Conservation (phyloP, 2,113 vertebrate genomes). For the Tympanuchus pallidicinctus region DNA sequence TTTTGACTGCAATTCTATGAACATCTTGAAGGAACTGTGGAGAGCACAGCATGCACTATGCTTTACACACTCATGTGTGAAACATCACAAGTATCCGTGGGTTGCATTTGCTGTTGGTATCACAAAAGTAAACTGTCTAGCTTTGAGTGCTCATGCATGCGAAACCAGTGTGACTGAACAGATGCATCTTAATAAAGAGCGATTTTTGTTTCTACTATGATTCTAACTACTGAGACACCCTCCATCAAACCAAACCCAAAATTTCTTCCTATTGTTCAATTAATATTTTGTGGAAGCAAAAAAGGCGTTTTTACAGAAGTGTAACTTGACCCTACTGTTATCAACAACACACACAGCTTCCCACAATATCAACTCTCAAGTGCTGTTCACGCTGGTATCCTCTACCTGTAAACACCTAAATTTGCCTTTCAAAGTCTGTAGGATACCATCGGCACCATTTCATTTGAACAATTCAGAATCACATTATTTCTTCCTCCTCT, state of each 20-base stretch:
- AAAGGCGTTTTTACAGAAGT: background rate
- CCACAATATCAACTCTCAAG: background rate
- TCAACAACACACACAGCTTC: background rate
- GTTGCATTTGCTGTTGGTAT: background rate
- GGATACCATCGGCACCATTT: background rate
- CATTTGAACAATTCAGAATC: background rate
- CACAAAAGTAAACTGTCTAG: background rate
- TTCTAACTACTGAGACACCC: background rate
- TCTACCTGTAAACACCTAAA: background rate
- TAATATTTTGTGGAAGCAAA: background rate
- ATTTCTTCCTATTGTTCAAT: background rate
- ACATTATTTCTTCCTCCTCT: background rate
- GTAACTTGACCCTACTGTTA: background rate
- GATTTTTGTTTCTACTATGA: background rate
- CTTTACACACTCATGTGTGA: constrained; percentile 13
- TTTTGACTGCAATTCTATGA: constrained; percentile 24
- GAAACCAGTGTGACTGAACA: background rate
- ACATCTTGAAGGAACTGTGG: background rate
- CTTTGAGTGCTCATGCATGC: background rate
- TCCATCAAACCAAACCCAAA: background rate
- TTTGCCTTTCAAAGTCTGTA: background rate
- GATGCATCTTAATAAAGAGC: background rate
- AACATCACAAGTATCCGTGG: background rate
- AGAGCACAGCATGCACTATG: constrained; percentile 51
- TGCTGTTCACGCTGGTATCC: background rate